These are phyloP conservation scores for Nixonia krombeini DNA, from an alignment of 1,140 invertebrate species.

Conservation along the genomic window DNA sequence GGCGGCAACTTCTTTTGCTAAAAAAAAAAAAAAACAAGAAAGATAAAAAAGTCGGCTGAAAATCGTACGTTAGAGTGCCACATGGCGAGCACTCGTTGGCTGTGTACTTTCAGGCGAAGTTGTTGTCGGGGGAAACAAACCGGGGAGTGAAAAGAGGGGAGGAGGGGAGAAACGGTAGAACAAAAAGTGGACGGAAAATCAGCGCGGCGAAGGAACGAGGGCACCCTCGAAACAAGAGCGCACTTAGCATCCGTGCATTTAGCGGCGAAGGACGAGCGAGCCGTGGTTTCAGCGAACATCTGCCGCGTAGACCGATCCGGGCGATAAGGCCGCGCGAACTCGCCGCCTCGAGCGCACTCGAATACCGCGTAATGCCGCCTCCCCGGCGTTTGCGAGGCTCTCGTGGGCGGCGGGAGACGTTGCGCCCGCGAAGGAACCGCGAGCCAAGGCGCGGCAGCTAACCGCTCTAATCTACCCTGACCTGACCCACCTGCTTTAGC, in stretches of 20 bases:
- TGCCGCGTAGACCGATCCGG: conserved; percentile 54
- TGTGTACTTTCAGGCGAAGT: neutral
- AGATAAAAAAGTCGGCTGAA: too few relatives aligned
- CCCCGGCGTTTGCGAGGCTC: conserved; percentile 15
- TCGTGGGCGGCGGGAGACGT: too few relatives aligned
- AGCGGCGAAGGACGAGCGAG: conserved; percentile 25
- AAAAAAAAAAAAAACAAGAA: too few relatives aligned
- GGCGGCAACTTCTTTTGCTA: too few relatives aligned
- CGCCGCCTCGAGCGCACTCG: conserved; percentile 23
- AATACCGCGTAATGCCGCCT: conserved; percentile 47
- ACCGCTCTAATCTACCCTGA: neutral
- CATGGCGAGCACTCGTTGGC: neutral
- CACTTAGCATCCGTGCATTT: conserved; percentile 30
- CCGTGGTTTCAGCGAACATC: conserved; percentile 55
- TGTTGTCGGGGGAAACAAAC: conserved; percentile 8
- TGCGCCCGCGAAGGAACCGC: too few relatives aligned
- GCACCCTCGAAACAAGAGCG: conserved; percentile 29
- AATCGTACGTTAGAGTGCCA: conserved; percentile 6
- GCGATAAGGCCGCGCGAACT: conserved; percentile 54
- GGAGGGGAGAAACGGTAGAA: conserved; percentile 4
- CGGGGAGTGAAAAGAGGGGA: neutral
- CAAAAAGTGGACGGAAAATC: conserved; percentile 20
- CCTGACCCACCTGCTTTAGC: neutral
- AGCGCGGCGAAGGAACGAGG: conserved; percentile 24
- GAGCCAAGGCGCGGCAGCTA: conserved; percentile 4